phyloP scores from a whole-genome alignment of 2,113 vertebrate species.

The Hippopotamus amphibius region DNA sequence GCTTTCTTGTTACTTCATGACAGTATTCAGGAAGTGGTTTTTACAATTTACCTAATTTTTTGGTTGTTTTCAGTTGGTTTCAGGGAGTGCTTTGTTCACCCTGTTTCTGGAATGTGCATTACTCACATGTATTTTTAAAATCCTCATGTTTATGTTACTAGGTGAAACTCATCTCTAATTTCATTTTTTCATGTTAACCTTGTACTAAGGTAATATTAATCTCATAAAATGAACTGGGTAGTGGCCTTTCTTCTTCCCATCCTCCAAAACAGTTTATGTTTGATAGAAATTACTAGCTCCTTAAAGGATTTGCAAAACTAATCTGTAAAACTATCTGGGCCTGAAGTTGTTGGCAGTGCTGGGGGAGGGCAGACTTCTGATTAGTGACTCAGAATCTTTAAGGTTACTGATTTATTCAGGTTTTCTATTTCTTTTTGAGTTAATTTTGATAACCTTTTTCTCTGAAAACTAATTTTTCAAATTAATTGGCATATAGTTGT shows the following conservation, averaged over 20 bases:
- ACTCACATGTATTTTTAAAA: not conserved
- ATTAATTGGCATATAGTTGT: not conserved
- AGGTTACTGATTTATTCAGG: constrained; percentile 18
- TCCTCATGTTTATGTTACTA: constrained; percentile 9
- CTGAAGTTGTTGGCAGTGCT: not conserved
- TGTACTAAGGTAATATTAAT: not conserved
- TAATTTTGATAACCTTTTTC: constrained; percentile 38
- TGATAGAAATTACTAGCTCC: not conserved
- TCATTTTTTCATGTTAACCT: not conserved
- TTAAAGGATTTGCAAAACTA: not conserved
- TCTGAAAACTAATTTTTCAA: constrained; percentile 48
- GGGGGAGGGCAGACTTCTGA: not conserved
- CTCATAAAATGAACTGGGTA: not conserved
- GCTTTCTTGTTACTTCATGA: not conserved
- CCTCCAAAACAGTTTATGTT: not conserved
- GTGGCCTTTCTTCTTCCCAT: not conserved
- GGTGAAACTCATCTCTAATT: not conserved
- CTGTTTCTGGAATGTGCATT: not conserved
- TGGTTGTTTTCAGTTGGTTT: constrained; percentile 30
- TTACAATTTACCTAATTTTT: not conserved
- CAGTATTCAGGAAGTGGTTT: not conserved
- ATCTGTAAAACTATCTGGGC: not conserved
- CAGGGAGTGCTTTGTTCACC: not conserved
- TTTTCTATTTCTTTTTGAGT: constrained; percentile 56
- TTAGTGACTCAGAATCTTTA: constrained; percentile 43